phyloP scores from a whole-genome alignment of 2,888 invertebrate genomes.

The Nysson spinosus region DNA sequence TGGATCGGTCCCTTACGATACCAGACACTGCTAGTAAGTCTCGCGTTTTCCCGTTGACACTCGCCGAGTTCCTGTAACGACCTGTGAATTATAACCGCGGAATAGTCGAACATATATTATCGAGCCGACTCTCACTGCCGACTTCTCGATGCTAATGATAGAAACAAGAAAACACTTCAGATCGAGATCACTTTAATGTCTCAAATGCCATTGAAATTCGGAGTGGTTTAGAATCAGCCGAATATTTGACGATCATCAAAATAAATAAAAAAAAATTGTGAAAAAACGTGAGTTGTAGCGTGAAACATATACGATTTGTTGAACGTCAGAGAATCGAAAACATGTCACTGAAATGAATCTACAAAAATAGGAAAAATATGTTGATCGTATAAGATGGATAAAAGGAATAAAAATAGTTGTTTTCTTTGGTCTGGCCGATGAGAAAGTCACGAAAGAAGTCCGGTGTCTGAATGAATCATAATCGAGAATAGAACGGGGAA shows the following conservation, averaged over 20 bases:
- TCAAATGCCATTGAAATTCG: no score
- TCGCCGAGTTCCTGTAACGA: constrained; percentile 14
- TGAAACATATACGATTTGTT: no score
- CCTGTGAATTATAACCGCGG: constrained; percentile 21
- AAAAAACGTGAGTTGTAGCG: no score
- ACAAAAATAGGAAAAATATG: background rate
- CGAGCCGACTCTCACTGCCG: background rate
- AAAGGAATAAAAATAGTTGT: background rate
- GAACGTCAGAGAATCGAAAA: no score
- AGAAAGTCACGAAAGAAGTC: background rate
- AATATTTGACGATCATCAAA: no score
- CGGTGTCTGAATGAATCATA: constrained; percentile 54
- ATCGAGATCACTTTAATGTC: no score
- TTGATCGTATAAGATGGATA: background rate
- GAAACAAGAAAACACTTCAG: constrained; percentile 9
- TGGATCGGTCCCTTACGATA: constrained; percentile 4
- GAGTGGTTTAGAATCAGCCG: no score
- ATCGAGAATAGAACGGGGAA: constrained; percentile 47
- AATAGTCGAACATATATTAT: constrained; percentile 10
- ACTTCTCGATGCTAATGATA: background rate
- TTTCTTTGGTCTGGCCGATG: background rate
- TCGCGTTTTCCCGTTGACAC: constrained; percentile 43
- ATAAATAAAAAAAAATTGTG: no score
- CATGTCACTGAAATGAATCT: background rate
- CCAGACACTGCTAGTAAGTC: constrained; percentile 23